Percentiles rank a stretch among this genome's conserved stretches.
Conservation (phyloP, 2,888 invertebrate species). For the Trichogramma evanescens region DNA sequence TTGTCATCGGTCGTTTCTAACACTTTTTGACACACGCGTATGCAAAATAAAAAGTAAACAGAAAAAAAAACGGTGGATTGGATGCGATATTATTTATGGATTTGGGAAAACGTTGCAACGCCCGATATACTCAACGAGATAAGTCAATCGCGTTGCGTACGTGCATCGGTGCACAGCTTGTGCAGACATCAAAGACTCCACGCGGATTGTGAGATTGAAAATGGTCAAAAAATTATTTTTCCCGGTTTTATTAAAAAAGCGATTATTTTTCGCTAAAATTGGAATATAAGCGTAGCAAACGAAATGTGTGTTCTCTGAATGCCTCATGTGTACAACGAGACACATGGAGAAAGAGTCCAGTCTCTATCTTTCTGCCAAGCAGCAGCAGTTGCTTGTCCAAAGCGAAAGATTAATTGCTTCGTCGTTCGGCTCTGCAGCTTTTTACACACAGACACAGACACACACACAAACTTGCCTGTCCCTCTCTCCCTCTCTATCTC, state of each 20-base stretch:
- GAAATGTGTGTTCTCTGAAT: too few species aligned
- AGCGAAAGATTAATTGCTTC: slow-evolving; percentile 21
- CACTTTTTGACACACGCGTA: too few species aligned
- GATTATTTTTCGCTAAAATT: too few species aligned
- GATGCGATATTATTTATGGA: too few species aligned
- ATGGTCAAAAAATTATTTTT: slow-evolving; percentile 8
- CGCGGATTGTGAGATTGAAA: neutral
- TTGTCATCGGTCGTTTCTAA: too few species aligned
- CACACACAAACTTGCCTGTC: slow-evolving; percentile 1
- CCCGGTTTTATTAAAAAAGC: too few species aligned
- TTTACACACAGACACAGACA: neutral
- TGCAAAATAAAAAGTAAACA: too few species aligned
- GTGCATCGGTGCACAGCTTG: neutral
- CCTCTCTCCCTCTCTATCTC: slow-evolving; percentile 8
- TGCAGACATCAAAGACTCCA: slow-evolving; percentile 7
- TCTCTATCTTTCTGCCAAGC: neutral
- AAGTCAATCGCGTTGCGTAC: neutral
- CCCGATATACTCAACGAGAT: neutral
- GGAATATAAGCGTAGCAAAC: too few species aligned
- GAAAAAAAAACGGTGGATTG: too few species aligned
- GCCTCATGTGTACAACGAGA: neutral
- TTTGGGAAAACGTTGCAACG: too few species aligned
- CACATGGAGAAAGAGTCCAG: neutral
- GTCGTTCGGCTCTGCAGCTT: slow-evolving; percentile 8
- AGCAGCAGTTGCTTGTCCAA: neutral